phyloP scores from a whole-genome alignment of 2,797 vertebrate genomes.

The Danio tinwini region DNA sequence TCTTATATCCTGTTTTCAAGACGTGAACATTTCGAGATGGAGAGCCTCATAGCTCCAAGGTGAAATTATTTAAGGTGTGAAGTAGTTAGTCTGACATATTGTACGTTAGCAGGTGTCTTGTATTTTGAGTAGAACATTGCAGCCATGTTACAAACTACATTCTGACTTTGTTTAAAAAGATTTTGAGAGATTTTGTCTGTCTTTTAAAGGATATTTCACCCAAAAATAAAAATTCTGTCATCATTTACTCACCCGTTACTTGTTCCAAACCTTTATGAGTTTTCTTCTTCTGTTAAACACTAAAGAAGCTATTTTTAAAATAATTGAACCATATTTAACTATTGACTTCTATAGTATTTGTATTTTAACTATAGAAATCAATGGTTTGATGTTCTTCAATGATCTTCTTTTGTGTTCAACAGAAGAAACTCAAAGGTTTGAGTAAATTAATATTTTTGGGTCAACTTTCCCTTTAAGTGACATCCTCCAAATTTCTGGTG shows the following conservation, averaged over 20 bases:
- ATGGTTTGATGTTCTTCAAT: too few relatives aligned
- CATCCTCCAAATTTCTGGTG: neutral
- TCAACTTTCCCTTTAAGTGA: neutral
- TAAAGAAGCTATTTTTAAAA: too few relatives aligned
- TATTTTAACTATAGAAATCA: too few relatives aligned
- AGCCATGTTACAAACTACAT: neutral
- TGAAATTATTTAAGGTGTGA: neutral
- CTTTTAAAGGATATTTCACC: neutral
- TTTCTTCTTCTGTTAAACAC: neutral
- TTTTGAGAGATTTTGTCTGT: neutral
- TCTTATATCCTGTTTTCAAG: neutral
- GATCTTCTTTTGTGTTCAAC: too few relatives aligned
- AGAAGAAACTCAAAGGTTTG: too few relatives aligned
- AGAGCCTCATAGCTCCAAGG: neutral
- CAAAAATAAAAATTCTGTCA: too few relatives aligned
- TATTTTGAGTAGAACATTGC: neutral
- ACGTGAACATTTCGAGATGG: neutral
- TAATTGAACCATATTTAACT: too few relatives aligned
- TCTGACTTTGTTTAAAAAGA: neutral
- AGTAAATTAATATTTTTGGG: too few relatives aligned
- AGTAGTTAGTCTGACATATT: neutral
- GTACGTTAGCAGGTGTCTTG: neutral
- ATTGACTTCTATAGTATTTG: too few relatives aligned
- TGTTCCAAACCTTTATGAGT: too few relatives aligned
- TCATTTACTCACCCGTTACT: too few relatives aligned